Base-by-base conservation (phyloP, 2,888 invertebrate genomes). In the Metopia argyrocephala region DNA sequence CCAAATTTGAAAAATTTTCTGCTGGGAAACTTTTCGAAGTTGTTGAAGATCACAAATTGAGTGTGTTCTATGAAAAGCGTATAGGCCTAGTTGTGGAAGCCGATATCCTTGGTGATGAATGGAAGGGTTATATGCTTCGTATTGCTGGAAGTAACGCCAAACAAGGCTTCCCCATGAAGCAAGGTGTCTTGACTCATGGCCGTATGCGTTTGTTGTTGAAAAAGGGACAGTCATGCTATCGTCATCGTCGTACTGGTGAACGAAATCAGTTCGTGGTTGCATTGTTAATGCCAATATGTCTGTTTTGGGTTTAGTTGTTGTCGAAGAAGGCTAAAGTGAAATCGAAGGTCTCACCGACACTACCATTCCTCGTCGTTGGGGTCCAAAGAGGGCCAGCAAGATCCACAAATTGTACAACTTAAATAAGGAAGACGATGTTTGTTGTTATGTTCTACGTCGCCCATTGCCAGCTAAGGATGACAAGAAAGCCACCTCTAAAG, bases 161-260 rank as follows among this genome's bases (percentile, higher is more conserved):
- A 92, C 99, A 99, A 92, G 99, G 99, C 83, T 99, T 99, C 91
- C 99, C 99, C 81, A 99, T 99, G 99, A 99, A 99, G 91, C 99
- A 99, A 92, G 99, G 99, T 91, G 97, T 99, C 74, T 93, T 99
- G 76, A 97, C 98, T 83, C 97, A 97, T 91, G 94, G 96, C 84
- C 96, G 99, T 92, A 99, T 99, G 9, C 96, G 99, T 87, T 93
- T 99, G 86, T 92, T 99, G 86, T 93, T 99, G 87, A 96, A 96
- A 85, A 98, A 98, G 92, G 98, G 98, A 76, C 97, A 98, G 91
- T 97, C 97, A 0, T 99, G 98, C 92, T 98, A 97, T 91, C 94
- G 98, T 91, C 96, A 97, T 15, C 94, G 98, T 84, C 95, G 98
- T 89, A 95, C 94, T 87, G 99, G 99, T 88, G 99, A 99, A 92